These are phyloP conservation scores for Drosophila borealis DNA, from an alignment of 2,888 invertebrate species.

Conservation along the genomic window DNA sequence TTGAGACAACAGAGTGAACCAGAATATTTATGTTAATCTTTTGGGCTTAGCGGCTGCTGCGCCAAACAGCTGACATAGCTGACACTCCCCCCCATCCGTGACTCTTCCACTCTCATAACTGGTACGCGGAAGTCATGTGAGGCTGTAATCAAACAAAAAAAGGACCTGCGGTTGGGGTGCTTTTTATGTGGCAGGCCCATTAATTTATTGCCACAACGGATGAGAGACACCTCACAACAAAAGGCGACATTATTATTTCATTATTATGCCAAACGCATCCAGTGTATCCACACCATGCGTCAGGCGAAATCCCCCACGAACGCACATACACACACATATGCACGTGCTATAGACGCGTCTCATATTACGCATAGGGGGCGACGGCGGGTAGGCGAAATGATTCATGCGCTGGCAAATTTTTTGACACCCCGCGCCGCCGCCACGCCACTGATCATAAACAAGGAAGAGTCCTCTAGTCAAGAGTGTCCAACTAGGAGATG, in stretches of 20 bases:
- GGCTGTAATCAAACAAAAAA: conserved; percentile 56
- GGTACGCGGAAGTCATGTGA: conserved; percentile 54
- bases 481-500: conserved; percentile 18
- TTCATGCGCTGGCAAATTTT: conserved; percentile 76
- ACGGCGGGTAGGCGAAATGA: conserved; percentile 53
- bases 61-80: conserved; percentile 65
- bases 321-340: conserved; percentile 22
- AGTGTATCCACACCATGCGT: conserved; percentile 43
- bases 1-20: conserved; percentile 55
- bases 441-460: conserved; percentile 50
- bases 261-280: conserved; percentile 79
- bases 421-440: conserved; percentile 47
- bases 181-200: conserved; percentile 76
- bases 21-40: conserved; percentile 73
- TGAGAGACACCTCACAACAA: conserved; percentile 74
- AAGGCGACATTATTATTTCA: conserved; percentile 80
- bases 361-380: conserved; percentile 65
- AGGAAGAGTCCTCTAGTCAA: conserved; percentile 12
- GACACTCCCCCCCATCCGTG: conserved; percentile 11
- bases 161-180: conserved; percentile 56
- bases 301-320: conserved; percentile 18
- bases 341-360: conserved; percentile 42
- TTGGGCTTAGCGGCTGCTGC: conserved; percentile 36
- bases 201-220: conserved; percentile 71
- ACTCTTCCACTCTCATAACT: conserved; percentile 30